A percentile compares a stretch with the other conserved stretches of the same genome.
Conservation (phyloP, 2,888 invertebrate genomes). For the Nomada ruficornis region DNA sequence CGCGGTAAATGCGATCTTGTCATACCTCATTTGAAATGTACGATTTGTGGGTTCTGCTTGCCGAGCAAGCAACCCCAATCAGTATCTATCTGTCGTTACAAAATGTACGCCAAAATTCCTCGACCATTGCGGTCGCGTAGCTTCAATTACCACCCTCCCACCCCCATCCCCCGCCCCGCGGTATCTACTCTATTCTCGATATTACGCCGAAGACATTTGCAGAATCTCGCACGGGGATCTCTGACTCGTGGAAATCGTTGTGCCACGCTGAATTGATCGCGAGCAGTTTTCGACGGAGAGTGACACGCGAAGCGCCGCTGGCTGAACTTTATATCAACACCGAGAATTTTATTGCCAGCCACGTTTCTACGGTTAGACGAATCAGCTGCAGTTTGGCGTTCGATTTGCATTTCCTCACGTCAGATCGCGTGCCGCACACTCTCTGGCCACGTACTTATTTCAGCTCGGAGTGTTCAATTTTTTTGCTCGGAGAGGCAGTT, state of each 20-base stretch:
- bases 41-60: conserved; percentile 50
- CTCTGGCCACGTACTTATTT: conserved; percentile 53
- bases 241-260: conserved; percentile 27
- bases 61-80: background rate
- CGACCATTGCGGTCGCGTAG: conserved; percentile 31
- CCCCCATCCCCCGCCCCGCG: background rate
- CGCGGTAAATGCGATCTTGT: conserved; percentile 47
- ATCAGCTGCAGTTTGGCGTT: conserved; percentile 62
- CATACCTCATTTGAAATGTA: conserved; percentile 53
- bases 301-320: conserved; percentile 46
- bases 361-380: conserved; percentile 46
- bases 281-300: conserved; percentile 11
- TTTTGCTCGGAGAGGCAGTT: conserved; percentile 37
- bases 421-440: conserved; percentile 64
- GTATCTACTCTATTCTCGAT: conserved; percentile 50
- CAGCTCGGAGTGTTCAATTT: conserved; percentile 51
- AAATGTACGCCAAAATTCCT: conserved; percentile 37
- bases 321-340: conserved; percentile 47
- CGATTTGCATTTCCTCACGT: conserved; percentile 69
- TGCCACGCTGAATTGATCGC: conserved; percentile 19
- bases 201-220: conserved; percentile 37
- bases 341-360: conserved; percentile 45
- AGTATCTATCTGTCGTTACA: background rate
- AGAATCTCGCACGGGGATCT: conserved; percentile 51
- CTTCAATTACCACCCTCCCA: conserved; percentile 20